These are phyloP conservation scores for Sylvicola cinctus DNA, from an alignment of 2,888 invertebrate species.

Conservation along the genomic window DNA sequence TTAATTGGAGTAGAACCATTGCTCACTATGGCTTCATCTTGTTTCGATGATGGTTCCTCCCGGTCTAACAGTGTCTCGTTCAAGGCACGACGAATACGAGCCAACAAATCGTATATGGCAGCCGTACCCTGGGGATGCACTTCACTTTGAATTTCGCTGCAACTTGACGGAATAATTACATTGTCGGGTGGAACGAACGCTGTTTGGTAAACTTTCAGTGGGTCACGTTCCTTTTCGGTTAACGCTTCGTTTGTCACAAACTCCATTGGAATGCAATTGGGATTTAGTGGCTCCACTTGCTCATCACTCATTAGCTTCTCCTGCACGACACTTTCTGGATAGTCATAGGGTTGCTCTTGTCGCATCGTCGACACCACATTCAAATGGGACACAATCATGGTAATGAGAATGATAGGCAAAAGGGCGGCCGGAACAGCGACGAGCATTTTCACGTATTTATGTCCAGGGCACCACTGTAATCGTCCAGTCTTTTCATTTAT, in stretches of 20 bases:
- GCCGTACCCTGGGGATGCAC: background rate
- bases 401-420: slow-evolving; percentile 20
- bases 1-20: slow-evolving; percentile 12
- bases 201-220: slow-evolving; percentile 38
- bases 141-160: slow-evolving; percentile 13
- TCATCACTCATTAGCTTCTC: too few species aligned
- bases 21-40: slow-evolving; percentile 13
- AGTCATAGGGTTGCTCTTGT: too few species aligned
- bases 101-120: background rate
- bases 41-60: background rate
- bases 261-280: too few species aligned
- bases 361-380: too few species aligned
- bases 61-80: background rate
- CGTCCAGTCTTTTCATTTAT: slow-evolving; percentile 22
- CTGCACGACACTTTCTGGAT: too few species aligned
- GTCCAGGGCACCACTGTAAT: slow-evolving; percentile 25
- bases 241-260: too few species aligned
- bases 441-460: slow-evolving; percentile 22
- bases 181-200: slow-evolving; percentile 37
- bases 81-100: background rate
- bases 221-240: slow-evolving; percentile 35
- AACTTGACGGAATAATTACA: slow-evolving; percentile 26
- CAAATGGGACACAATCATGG: slow-evolving; percentile 19
- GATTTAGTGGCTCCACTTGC: too few species aligned
- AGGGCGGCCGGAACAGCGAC: slow-evolving; percentile 22